Conservation (phyloP, 2,113 vertebrate species). For the Pelobates fuscus region DNA sequence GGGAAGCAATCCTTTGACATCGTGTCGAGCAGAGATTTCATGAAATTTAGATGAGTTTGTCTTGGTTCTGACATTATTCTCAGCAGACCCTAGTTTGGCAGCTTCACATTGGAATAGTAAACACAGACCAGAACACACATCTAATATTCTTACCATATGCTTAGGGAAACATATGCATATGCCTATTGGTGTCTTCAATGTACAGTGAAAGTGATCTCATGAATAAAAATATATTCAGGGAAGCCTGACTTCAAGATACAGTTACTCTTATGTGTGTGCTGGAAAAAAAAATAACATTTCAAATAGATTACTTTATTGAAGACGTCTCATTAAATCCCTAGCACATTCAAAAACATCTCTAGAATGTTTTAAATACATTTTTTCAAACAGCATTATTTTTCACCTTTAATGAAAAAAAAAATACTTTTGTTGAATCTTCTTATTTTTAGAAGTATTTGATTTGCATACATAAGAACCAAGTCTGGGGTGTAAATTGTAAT, state of each 20-base stretch:
- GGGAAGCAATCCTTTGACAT: slow-evolving; percentile 39
- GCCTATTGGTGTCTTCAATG: slow-evolving; percentile 46
- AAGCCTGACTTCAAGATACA: slow-evolving; percentile 32
- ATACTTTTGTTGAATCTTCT: no score
- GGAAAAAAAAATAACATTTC: slow-evolving; percentile 34
- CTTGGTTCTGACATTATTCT: slow-evolving; percentile 45
- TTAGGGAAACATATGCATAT: slow-evolving; percentile 49
- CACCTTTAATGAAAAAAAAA: no score
- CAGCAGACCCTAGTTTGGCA: slow-evolving; percentile 40
- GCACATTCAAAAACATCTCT: background rate
- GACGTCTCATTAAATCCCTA: slow-evolving; percentile 26
- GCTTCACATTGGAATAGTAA: slow-evolving; percentile 37
- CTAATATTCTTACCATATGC: slow-evolving; percentile 50
- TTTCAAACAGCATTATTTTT: background rate
- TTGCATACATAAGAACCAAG: no score
- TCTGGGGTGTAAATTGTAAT: no score
- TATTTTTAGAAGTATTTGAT: no score
- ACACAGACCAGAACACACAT: slow-evolving; percentile 45
- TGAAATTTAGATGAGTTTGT: slow-evolving; percentile 46
- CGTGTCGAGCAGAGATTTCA: slow-evolving; percentile 37
- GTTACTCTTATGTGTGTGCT: slow-evolving; percentile 16
- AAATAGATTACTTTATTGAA: slow-evolving; percentile 32
- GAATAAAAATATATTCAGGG: slow-evolving; percentile 44
- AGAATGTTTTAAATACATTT: background rate
- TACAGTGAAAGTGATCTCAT: slow-evolving; percentile 48